phyloP scores from a whole-genome alignment of 2,888 invertebrate species.

The Leucania comma region DNA sequence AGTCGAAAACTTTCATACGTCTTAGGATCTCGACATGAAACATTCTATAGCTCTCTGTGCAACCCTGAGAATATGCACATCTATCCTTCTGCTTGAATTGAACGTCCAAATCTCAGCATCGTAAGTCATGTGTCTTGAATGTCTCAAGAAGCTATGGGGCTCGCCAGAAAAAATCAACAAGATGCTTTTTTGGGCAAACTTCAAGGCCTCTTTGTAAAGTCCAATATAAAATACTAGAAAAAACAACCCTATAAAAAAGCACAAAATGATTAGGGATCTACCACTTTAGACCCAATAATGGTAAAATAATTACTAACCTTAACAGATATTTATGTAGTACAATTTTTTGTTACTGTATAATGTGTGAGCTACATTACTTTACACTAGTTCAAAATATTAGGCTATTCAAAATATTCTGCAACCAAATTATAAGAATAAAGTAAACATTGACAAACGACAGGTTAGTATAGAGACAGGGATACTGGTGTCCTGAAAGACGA shows the following conservation, averaged over 20 bases:
- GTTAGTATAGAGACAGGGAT: not conserved
- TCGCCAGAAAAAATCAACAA: not conserved
- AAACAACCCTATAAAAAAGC: not conserved
- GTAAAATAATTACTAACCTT: too few relatives aligned
- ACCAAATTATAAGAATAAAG: not conserved
- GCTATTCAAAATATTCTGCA: not conserved
- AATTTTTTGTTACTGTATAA: slow-evolving; percentile 1
- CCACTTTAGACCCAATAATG: not conserved
- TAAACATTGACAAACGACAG: not conserved
- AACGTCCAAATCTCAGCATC: too few relatives aligned
- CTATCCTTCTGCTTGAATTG: too few relatives aligned
- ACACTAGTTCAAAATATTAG: not conserved
- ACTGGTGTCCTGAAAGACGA: not conserved
- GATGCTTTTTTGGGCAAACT: not conserved
- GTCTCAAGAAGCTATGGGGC: not conserved
- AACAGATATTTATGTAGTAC: not conserved
- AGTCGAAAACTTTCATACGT: too few relatives aligned
- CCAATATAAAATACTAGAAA: not conserved
- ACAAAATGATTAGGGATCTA: too few relatives aligned
- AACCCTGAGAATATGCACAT: too few relatives aligned
- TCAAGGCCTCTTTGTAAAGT: not conserved
- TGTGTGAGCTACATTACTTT: not conserved
- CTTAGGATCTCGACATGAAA: too few relatives aligned
- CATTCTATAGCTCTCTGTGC: too few relatives aligned
- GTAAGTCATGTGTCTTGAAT: not conserved